Conservation (phyloP, 1,140 invertebrate species). For the Pseudomyrmex flavicornis region DNA sequence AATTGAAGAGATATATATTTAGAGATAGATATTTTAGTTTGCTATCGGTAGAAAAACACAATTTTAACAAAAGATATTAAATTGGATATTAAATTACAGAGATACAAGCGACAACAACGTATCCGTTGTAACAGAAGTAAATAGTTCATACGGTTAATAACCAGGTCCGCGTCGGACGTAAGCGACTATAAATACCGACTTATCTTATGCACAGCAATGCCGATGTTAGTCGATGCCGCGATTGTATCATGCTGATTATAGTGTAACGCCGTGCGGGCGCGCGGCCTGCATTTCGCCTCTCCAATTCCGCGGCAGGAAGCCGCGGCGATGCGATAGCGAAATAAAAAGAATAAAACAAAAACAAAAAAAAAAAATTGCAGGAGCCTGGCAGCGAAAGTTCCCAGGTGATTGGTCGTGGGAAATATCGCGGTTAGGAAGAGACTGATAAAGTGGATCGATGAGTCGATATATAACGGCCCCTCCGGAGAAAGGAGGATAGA, state of each 20-base stretch:
- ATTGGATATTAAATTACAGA: conserved; percentile 20
- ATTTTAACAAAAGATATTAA: background rate
- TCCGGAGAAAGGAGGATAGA: background rate
- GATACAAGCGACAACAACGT: conserved; percentile 15
- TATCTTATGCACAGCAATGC: conserved; percentile 40
- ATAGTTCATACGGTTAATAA: conserved; percentile 51
- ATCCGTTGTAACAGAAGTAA: conserved; percentile 11
- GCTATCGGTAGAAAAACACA: background rate
- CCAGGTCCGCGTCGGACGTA: conserved; percentile 50
- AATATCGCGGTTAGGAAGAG: conserved; percentile 72
- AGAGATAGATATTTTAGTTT: no score
- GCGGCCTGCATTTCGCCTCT: conserved; percentile 50
- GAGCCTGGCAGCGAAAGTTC: conserved; percentile 66
- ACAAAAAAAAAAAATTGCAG: background rate
- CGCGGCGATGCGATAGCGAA: no score
- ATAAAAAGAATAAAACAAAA: no score
- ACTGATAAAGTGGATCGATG: conserved; percentile 75
- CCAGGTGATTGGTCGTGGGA: conserved; percentile 73
- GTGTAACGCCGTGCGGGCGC: conserved; percentile 33
- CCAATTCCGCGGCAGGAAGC: no score
- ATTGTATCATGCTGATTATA: conserved; percentile 57
- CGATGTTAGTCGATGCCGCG: conserved; percentile 49
- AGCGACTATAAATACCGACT: conserved; percentile 56
- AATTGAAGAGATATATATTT: no score
- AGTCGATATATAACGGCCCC: conserved; percentile 63